Conservation (phyloP, 2,113 vertebrate genomes). For the Porphyrio hochstetteri region DNA sequence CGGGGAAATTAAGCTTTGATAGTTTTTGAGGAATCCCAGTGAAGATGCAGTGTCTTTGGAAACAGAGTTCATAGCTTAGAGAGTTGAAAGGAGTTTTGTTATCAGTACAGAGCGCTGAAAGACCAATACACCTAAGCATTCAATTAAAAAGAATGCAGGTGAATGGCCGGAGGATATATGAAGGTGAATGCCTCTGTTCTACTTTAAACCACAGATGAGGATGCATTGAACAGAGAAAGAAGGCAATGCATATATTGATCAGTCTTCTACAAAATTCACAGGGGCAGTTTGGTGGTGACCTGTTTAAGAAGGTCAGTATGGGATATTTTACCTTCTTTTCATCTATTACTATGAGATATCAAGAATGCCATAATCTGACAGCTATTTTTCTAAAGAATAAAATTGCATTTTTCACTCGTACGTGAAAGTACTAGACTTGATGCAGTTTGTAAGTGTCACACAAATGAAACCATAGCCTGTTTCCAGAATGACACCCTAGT, state of each 20-base stretch:
- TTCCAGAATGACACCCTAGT: neutral
- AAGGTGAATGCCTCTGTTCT: neutral
- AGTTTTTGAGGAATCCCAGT: conserved; percentile 29
- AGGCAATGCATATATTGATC: neutral
- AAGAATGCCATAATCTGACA: neutral
- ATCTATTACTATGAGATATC: neutral
- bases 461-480: fast-evolving
- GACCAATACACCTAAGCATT: neutral
- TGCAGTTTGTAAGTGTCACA: neutral
- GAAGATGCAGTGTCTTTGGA: conserved; percentile 13
- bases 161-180: neutral
- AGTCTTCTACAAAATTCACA: neutral
- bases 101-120: neutral
- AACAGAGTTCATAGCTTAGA: conserved; percentile 9
- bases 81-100: conserved; percentile 32
- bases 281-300: neutral
- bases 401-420: neutral
- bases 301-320: neutral
- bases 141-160: neutral
- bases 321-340: neutral
- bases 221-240: neutral
- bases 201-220: neutral
- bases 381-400: neutral
- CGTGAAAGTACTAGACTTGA: neutral
- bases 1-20: neutral